Evolutionary conservation across 2,113 vertebrate genomes (phyloP).

Genomic region (Microtus richardsoni): DNA sequence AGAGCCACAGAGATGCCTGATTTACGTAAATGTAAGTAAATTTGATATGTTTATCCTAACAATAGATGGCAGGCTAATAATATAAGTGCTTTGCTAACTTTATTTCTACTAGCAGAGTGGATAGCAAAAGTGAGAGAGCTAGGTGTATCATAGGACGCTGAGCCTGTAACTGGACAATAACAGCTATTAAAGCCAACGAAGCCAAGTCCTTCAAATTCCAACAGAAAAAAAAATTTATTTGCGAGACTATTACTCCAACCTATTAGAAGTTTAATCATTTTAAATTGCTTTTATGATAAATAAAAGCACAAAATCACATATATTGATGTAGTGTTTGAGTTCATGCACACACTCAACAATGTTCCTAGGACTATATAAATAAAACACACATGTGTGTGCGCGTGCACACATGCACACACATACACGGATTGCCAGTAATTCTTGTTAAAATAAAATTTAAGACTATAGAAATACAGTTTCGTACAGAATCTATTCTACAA

Average conservation of each 20-base stretch:
- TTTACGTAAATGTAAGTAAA: constrained; percentile 1
- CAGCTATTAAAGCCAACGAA: constrained; percentile 6
- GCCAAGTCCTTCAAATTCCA: background rate
- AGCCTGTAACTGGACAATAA: background rate
- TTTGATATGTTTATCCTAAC: background rate
- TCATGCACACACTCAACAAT: background rate
- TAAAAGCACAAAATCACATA: background rate
- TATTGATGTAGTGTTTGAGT: background rate
- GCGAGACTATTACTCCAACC: background rate
- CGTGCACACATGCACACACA: too few relatives aligned
- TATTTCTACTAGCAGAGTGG: background rate
- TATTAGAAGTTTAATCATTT: background rate
- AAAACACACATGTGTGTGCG: too few relatives aligned
- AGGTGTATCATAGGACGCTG: background rate
- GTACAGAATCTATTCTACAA: too few relatives aligned
- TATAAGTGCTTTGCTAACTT: background rate
- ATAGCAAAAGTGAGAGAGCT: background rate
- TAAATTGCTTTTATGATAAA: background rate
- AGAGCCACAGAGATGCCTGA: background rate
- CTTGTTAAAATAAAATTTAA: too few relatives aligned
- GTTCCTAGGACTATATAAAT: too few relatives aligned
- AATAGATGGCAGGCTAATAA: background rate
- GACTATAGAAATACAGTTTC: too few relatives aligned
- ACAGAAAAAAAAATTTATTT: background rate
- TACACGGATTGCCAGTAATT: too few relatives aligned